Percentiles rank a stretch among this genome's conserved stretches.
Conservation (phyloP, 1,140 invertebrate species). For the Ceratosolen solmsi region DNA sequence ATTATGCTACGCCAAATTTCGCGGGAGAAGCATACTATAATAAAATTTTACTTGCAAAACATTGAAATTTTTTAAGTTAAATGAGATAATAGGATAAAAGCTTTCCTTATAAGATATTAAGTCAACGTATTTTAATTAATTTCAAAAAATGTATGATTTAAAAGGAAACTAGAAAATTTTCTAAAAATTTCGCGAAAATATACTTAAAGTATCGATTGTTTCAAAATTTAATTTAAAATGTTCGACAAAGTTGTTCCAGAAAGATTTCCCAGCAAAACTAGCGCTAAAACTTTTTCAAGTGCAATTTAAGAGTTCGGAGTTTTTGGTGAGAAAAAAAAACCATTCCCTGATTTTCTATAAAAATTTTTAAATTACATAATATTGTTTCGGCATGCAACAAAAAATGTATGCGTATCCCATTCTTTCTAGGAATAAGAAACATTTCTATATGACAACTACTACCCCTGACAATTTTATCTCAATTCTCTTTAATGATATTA, state of each 20-base stretch:
- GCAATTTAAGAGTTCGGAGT: background rate
- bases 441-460: no score
- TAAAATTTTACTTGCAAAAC: slow-evolving; percentile 12
- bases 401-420: background rate
- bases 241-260: background rate
- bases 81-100: background rate
- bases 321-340: background rate
- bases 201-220: background rate
- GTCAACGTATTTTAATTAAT: background rate
- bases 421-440: no score
- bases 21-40: background rate
- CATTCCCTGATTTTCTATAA: background rate
- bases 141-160: background rate
- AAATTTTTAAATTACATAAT: background rate
- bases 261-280: background rate
- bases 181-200: background rate
- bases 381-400: background rate
- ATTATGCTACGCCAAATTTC: background rate
- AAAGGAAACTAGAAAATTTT: background rate
- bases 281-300: background rate
- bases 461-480: no score
- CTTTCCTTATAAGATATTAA: background rate
- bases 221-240: slow-evolving; percentile 8
- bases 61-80: background rate
- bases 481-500: no score